Evolutionary conservation across 2,797 vertebrate species (phyloP).

Genomic region (Myioborus melanocephalus): DNA sequence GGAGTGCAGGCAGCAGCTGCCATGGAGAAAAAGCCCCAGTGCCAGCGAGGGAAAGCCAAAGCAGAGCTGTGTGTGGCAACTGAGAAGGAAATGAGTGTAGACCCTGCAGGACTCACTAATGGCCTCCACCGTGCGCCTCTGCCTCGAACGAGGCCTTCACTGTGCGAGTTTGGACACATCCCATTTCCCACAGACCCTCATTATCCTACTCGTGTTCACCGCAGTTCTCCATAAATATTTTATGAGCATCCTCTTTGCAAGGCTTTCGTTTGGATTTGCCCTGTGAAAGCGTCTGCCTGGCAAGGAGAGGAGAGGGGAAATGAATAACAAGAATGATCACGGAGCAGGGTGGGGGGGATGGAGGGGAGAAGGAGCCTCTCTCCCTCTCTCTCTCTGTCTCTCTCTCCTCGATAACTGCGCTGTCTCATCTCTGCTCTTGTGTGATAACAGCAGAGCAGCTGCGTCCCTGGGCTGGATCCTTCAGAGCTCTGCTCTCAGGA

Average conservation of each 20-base stretch:
- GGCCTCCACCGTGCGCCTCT: background rate
- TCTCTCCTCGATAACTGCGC: background rate
- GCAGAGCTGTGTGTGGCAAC: background rate
- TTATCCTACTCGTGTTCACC: slow-evolving; percentile 61
- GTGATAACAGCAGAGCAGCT: background rate
- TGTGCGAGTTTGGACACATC: slow-evolving; percentile 46
- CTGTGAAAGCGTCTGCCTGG: background rate
- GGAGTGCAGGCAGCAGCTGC: background rate
- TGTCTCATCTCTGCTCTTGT: background rate
- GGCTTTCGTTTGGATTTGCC: slow-evolving; percentile 26
- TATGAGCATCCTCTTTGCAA: slow-evolving; percentile 64
- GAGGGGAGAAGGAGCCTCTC: background rate
- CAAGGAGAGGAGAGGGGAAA: background rate
- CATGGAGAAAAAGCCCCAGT: background rate
- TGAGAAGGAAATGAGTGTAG: background rate
- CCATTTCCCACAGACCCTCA: slow-evolving; percentile 66
- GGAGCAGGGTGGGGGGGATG: background rate
- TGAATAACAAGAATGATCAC: background rate
- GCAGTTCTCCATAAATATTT: slow-evolving; percentile 56
- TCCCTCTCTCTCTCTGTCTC: background rate
- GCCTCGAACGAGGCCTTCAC: slow-evolving; percentile 13
- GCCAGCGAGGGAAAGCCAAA: background rate
- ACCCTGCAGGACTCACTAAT: slow-evolving; percentile 18
- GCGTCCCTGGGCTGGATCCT: background rate
- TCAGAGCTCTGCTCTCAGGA: background rate